These are phyloP conservation scores for Philereme transversata DNA, from an alignment of 2,888 invertebrate genomes.

Conservation along the genomic window DNA sequence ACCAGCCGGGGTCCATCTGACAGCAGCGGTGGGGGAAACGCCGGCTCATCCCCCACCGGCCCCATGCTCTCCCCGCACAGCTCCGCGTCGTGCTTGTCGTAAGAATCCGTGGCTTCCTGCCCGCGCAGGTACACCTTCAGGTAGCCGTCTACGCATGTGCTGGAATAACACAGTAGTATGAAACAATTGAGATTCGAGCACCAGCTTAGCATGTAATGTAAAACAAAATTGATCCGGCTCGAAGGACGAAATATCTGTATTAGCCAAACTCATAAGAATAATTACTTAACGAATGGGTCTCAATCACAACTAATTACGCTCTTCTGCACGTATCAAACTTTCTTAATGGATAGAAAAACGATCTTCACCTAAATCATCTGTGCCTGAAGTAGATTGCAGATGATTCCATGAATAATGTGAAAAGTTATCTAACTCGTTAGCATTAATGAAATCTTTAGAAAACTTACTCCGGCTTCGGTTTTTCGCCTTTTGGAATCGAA, in stretches of 20 bases:
- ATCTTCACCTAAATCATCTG: slow-evolving; percentile 5
- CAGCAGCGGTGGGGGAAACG: slow-evolving; percentile 90
- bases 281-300: too few relatives aligned
- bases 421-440: slow-evolving; percentile 25
- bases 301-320: too few relatives aligned
- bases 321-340: neutral
- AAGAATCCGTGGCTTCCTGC: slow-evolving; percentile 95
- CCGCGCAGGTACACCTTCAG: slow-evolving; percentile 95
- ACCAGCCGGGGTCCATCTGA: slow-evolving; percentile 97
- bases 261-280: too few relatives aligned
- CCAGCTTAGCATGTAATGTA: neutral
- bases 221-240: neutral
- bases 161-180: slow-evolving; percentile 15
- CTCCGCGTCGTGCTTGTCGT: slow-evolving; percentile 96
- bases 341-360: neutral
- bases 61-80: slow-evolving; percentile 89
- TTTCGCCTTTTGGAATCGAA: slow-evolving; percentile 93
- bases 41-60: slow-evolving; percentile 56
- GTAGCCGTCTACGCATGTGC: slow-evolving; percentile 94
- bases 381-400: slow-evolving; percentile 11
- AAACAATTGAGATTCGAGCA: neutral
- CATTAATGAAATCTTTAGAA: slow-evolving; percentile 17
- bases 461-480: slow-evolving; percentile 90
- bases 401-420: slow-evolving; percentile 29
- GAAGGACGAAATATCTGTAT: neutral